phyloP scores from a whole-genome alignment of 2,888 invertebrate species.

The Selenia dentaria region DNA sequence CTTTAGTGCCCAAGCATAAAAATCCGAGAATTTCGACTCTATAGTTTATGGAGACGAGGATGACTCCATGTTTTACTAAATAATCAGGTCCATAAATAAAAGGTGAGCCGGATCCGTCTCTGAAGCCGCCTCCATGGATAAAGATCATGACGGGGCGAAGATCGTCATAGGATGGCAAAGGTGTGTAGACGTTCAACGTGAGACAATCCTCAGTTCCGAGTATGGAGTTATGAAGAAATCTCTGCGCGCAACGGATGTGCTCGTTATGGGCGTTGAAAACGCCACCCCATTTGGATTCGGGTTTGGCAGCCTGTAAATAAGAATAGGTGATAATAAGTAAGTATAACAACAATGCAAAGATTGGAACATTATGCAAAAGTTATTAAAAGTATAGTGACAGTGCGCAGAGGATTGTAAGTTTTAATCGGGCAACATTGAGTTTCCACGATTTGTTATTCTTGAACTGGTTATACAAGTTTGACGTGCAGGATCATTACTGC shows the following conservation, averaged over 20 bases:
- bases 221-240: constrained; percentile 42
- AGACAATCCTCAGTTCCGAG: constrained; percentile 70
- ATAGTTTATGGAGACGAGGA: constrained; percentile 72
- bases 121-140: constrained; percentile 74
- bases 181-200: constrained; percentile 67
- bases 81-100: constrained; percentile 70
- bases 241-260: constrained; percentile 64
- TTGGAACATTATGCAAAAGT: no score
- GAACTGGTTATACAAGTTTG: no score
- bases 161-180: constrained; percentile 33
- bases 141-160: constrained; percentile 71
- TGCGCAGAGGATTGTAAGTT: no score
- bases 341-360: no score
- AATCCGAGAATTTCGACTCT: constrained; percentile 72
- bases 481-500: no score
- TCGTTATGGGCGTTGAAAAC: constrained; percentile 59
- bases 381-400: no score
- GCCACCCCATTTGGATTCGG: constrained; percentile 59
- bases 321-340: no score
- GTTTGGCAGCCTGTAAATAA: constrained; percentile 48
- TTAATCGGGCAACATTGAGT: no score
- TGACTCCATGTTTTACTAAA: constrained; percentile 59
- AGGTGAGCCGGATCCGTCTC: constrained; percentile 68
- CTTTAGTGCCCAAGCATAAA: constrained; percentile 66
- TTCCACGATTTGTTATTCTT: no score